Percentiles rank a stretch among this genome's conserved stretches.
phyloP scores from a whole-genome alignment of 2,888 invertebrate species.

The Oscheius sp. region DNA sequence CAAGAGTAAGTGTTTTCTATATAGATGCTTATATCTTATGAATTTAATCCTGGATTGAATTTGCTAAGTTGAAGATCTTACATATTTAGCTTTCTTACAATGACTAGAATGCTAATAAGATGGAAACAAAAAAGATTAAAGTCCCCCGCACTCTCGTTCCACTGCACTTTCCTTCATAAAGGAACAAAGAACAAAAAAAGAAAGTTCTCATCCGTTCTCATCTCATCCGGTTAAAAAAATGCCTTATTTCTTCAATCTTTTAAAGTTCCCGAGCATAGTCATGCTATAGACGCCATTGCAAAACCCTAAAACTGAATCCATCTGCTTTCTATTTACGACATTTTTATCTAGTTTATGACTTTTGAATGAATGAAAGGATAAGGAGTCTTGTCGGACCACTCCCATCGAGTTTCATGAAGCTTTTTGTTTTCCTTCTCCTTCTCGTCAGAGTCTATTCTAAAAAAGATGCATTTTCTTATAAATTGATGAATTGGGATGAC shows the following conservation, averaged over 20 bases:
- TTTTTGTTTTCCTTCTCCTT: neutral
- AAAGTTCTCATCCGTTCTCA: no score
- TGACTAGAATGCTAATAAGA: no score
- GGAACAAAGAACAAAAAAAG: no score
- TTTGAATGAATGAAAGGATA: neutral
- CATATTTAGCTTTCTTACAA: neutral
- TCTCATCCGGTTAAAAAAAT: no score
- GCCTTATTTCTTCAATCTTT: no score
- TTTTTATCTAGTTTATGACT: neutral
- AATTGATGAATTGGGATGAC: neutral
- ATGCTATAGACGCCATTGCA: neutral
- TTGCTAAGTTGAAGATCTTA: neutral
- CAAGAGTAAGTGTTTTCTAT: constrained; percentile 26
- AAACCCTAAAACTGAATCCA: no score
- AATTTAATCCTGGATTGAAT: constrained; percentile 21
- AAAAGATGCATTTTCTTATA: neutral
- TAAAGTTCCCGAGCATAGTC: no score
- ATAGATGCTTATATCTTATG: constrained; percentile 18
- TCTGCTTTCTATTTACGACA: no score
- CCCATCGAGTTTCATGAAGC: neutral
- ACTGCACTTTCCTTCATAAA: no score
- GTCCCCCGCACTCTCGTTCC: no score
- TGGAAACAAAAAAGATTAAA: no score
- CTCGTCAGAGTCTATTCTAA: neutral
- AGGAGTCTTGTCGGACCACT: neutral